Base-by-base conservation (phyloP, 2,888 invertebrate species). In the Leptodirus hochenwartii region DNA sequence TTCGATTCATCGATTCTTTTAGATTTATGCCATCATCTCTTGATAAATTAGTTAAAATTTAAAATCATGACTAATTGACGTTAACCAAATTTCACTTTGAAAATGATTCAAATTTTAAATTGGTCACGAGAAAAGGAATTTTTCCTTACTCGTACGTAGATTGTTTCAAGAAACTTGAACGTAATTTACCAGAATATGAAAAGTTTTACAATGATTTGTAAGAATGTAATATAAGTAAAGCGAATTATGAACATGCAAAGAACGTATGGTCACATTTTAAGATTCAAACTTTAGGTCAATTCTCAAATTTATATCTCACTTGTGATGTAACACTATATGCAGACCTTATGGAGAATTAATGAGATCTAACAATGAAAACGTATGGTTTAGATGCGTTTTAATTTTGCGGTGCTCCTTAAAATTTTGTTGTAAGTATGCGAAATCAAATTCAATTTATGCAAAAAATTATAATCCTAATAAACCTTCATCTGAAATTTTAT, bases 121-220 rank as follows among this genome's bases (percentile, higher is more conserved):
- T 39, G 23, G 14, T 39, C 12, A 33, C 22, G 4, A 27, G 39
- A 12, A 50, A 50, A 35, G 45, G 47, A 5, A 36, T 50, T 6
- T 50, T 51, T 34, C 47, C 47, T 1, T 50, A 44, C 35, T 46
- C 48, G 2, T 47, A 46, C 31, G 27, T 50, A 4, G 39, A 43
- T 25, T 25, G 23, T 4, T 38, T 25, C 34, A 34, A 34, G 8
- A 45, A 41, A 37, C 17, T 41, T 4, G 41, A 43, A n/a, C n/a
- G n/a, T n/a, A n/a, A n/a, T n/a, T n/a, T n/a, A n/a, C n/a, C n/a
- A n/a, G n/a, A n/a, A n/a, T n/a, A n/a, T n/a, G n/a, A n/a, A n/a
- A n/a, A n/a, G n/a, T n/a, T n/a, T n/a, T n/a, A n/a, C n/a, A n/a
- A n/a, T n/a, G n/a, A n/a, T n/a, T n/a, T n/a, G n/a, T n/a, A n/a